Evolutionary conservation across 2,113 vertebrate species (phyloP).

Genomic region (Scolopax mira): DNA sequence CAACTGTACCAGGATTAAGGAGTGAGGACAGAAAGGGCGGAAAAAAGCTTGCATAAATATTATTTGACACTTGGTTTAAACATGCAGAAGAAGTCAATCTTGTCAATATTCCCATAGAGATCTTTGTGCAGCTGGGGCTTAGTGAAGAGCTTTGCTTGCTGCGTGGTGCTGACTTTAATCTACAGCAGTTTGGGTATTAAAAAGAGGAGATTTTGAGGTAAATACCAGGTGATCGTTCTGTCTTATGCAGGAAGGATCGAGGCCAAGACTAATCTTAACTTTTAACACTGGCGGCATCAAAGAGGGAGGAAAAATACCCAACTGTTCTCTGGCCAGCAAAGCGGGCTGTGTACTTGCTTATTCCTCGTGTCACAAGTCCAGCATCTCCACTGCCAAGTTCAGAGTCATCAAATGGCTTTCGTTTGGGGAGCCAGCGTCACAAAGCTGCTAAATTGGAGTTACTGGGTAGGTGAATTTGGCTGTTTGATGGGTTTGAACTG

Average conservation of each 20-base stretch:
- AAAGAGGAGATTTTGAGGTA: background rate
- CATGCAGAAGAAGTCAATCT: background rate
- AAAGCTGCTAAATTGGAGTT: background rate
- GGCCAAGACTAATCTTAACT: background rate
- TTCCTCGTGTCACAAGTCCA: background rate
- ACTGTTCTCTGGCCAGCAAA: background rate
- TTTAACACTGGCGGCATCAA: background rate
- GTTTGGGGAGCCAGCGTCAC: background rate
- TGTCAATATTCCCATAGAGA: background rate
- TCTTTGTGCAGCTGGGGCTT: background rate
- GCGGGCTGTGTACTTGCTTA: background rate
- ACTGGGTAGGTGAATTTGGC: background rate
- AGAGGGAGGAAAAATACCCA: background rate
- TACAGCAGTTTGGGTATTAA: background rate
- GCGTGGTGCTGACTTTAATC: background rate
- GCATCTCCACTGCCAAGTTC: background rate
- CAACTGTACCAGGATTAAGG: background rate
- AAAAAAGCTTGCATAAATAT: slow-evolving; percentile 15
- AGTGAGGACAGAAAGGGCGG: background rate
- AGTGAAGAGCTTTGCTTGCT: background rate
- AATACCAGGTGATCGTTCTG: background rate
- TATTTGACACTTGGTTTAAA: slow-evolving; percentile 24
- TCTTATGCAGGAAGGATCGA: background rate
- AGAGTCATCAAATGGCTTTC: background rate
- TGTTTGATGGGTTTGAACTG: background rate